Evolutionary conservation across 2,888 invertebrate species (phyloP).

Genomic region (Limnephilus lunatus): DNA sequence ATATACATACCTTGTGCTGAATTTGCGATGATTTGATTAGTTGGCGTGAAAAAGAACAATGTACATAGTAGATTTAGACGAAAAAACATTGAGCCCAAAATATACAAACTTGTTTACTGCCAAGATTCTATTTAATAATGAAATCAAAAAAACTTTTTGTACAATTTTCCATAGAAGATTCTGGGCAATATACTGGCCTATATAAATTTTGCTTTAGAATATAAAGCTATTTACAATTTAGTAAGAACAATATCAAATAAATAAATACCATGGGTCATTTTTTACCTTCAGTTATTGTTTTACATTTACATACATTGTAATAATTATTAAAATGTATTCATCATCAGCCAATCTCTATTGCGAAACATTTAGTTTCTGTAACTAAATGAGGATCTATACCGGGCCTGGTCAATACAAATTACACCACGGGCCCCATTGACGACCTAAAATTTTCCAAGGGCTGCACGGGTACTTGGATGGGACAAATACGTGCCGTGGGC

Average conservation of each 20-base stretch:
- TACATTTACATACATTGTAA: too few relatives aligned
- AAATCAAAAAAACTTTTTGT: not conserved
- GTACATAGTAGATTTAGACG: constrained; percentile 39
- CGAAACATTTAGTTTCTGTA: too few relatives aligned
- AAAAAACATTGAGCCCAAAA: constrained; percentile 3
- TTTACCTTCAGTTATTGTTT: not conserved
- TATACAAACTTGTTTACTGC: not conserved
- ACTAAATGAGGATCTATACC: too few relatives aligned
- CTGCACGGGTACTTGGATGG: too few relatives aligned
- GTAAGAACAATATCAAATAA: not conserved
- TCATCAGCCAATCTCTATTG: too few relatives aligned
- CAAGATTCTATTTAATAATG: not conserved
- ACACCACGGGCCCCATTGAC: too few relatives aligned
- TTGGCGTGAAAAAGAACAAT: constrained; percentile 52
- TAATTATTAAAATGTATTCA: too few relatives aligned
- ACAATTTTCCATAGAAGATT: not conserved
- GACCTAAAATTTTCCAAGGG: too few relatives aligned
- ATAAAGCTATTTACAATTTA: not conserved
- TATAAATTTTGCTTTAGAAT: not conserved
- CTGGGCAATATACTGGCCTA: not conserved
- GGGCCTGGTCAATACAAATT: too few relatives aligned
- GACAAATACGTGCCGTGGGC: too few relatives aligned
- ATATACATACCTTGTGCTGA: constrained; percentile 54
- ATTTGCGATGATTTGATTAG: constrained; percentile 26
- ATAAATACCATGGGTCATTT: not conserved